Conservation (phyloP, 2,797 vertebrate genomes). For the Oryzias sinensis region DNA sequence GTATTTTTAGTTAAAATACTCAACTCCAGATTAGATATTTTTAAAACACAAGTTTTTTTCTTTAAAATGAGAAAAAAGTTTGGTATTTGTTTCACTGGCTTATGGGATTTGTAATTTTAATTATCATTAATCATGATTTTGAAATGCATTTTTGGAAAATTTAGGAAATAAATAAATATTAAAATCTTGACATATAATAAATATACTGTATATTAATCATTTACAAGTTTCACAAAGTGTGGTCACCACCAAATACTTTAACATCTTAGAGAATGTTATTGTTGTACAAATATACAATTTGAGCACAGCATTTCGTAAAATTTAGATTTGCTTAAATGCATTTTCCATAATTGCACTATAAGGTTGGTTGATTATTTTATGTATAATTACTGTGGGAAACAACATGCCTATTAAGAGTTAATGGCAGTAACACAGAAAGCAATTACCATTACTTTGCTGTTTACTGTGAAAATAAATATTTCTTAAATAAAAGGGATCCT, state of each 20-base stretch:
- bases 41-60: no score
- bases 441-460: slow-evolving; percentile 79
- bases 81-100: no score
- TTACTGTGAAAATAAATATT: slow-evolving; percentile 73
- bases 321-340: slow-evolving; percentile 66
- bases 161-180: no score
- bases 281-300: slow-evolving; percentile 26
- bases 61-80: no score
- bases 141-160: no score
- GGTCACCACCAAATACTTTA: background rate
- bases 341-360: slow-evolving; percentile 75
- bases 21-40: no score
- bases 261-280: background rate
- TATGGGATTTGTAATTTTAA: no score
- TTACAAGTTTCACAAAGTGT: no score
- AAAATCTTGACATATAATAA: no score
- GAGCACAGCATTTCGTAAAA: slow-evolving; percentile 37
- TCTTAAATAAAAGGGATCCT: slow-evolving; percentile 69
- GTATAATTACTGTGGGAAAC: slow-evolving; percentile 80
- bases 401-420: slow-evolving; percentile 79
- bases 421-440: slow-evolving; percentile 77
- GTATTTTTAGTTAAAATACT: no score
- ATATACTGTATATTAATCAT: no score
- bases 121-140: no score
- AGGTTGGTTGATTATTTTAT: slow-evolving; percentile 77